Evolutionary conservation across 2,888 invertebrate genomes (phyloP).

Genomic region (Erebia palarica): DNA sequence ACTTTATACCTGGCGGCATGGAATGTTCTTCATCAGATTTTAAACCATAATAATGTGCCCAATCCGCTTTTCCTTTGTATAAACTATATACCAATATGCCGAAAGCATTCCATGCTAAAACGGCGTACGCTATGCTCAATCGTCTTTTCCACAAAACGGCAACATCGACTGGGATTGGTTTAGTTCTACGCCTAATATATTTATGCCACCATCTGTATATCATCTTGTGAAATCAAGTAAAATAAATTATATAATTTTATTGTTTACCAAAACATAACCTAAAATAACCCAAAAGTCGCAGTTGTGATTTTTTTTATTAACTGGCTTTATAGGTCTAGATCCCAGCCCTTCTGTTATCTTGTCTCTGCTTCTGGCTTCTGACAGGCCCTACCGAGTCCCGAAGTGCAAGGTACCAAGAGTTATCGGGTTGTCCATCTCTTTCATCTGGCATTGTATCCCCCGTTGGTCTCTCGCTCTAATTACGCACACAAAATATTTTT

Average conservation of each 20-base stretch:
- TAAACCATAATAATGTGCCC: slow-evolving; percentile 85
- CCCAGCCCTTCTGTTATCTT: too few species aligned
- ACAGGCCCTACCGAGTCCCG: too few species aligned
- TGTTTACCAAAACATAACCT: slow-evolving; percentile 13
- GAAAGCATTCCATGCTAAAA: slow-evolving; percentile 88
- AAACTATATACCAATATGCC: slow-evolving; percentile 84
- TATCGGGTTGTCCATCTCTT: too few species aligned
- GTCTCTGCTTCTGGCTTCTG: too few species aligned
- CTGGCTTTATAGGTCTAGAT: too few species aligned
- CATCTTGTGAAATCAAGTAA: slow-evolving; percentile 40
- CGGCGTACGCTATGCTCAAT: slow-evolving; percentile 83
- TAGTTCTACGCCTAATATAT: slow-evolving; percentile 67
- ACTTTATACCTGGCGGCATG: slow-evolving; percentile 79
- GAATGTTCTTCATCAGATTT: slow-evolving; percentile 83
- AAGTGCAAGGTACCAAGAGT: too few species aligned
- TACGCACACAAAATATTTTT: too few species aligned
- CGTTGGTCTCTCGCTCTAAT: too few species aligned
- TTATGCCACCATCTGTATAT: slow-evolving; percentile 73
- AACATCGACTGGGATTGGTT: slow-evolving; percentile 67
- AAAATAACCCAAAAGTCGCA: not conserved
- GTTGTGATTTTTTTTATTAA: too few species aligned
- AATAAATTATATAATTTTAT: slow-evolving; percentile 28
- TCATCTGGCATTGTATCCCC: too few species aligned
- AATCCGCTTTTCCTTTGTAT: slow-evolving; percentile 84
- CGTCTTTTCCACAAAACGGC: slow-evolving; percentile 84